Conservation (phyloP, 2,888 invertebrate genomes). For the Nemotelus pantherinus region DNA sequence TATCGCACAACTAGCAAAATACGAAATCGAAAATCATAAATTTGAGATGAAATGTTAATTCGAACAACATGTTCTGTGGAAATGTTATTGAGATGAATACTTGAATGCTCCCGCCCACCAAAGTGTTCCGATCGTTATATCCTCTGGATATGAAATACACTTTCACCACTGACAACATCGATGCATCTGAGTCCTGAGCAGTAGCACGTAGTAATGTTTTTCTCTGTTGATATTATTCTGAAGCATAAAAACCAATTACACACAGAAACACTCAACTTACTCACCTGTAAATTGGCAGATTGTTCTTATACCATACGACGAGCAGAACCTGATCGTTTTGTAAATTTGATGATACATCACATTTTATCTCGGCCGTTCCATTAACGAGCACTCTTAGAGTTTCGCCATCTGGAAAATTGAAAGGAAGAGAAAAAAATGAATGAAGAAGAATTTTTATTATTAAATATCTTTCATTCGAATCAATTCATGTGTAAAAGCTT, state of each 20-base stretch:
- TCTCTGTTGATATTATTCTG: no score
- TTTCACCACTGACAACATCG: no score
- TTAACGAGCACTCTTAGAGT: conserved; percentile 70
- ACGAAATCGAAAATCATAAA: no score
- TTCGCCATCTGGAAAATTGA: conserved; percentile 62
- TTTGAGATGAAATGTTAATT: no score
- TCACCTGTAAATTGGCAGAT: conserved; percentile 90
- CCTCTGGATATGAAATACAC: no score
- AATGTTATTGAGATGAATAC: no score
- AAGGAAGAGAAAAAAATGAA: background rate
- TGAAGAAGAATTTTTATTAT: conserved; percentile 24
- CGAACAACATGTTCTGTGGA: no score
- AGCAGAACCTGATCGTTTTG: conserved; percentile 83
- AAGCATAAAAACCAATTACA: background rate
- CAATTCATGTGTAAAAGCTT: conserved; percentile 27
- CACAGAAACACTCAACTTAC: conserved; percentile 50
- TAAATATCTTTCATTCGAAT: conserved; percentile 35
- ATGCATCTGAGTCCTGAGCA: background rate
- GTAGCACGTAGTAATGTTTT: background rate
- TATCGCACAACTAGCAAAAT: no score
- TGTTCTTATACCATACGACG: conserved; percentile 92
- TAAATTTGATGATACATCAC: conserved; percentile 82
- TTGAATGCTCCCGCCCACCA: no score
- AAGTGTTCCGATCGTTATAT: no score
- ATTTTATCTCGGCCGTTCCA: conserved; percentile 83